Base-by-base conservation (phyloP, 2,113 vertebrate genomes). In the Solea solea region DNA sequence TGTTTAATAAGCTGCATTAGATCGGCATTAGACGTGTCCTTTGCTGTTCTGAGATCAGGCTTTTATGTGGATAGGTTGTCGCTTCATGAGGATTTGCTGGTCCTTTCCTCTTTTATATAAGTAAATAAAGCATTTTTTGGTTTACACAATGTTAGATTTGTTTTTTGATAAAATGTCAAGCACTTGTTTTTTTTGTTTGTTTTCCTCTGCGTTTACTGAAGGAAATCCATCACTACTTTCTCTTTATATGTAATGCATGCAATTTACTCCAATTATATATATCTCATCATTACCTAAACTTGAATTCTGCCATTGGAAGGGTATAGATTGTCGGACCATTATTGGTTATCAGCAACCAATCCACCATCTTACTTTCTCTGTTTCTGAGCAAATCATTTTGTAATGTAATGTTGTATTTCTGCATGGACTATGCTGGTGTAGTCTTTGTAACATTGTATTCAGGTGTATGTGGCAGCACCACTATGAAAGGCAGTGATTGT, bases 391-490 rank as follows among this genome's bases (percentile, higher is more conserved):
- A 53, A 68, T 64, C 27, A 12, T 82, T 56, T 78, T 69, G 9
- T 21, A 21, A 65, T 6, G 60, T 72, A 72, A 75, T 51, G 39
- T 59, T 50, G 1, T 65, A 7, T 82, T 74, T 63, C 65, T 74
- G 50, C 76, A 58, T 72, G 7, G 93, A 91, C 93, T 93, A 88
- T 84, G 88, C 93, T 91, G 93, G 93, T 88, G 60, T 93, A 88
- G 92, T 93, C 90, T 52, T 72, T 5, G 68, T 72, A 46, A 69
- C 72, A 3, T 61, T 21, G 46, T 74, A 41, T 76, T 72, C 11
- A 45, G 72, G 60, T 80, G 81, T 78, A 57, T 49, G 82, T 65
- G 66, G 72, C 76, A 63, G 64, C 57, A 74, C 74, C 81, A 88
- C 80, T 81, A 81, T 69, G 56, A 82, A 83, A 77, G 74, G 45